Base-by-base conservation (phyloP, 1,140 invertebrate genomes). In the Plectrocnemia conspersa region DNA sequence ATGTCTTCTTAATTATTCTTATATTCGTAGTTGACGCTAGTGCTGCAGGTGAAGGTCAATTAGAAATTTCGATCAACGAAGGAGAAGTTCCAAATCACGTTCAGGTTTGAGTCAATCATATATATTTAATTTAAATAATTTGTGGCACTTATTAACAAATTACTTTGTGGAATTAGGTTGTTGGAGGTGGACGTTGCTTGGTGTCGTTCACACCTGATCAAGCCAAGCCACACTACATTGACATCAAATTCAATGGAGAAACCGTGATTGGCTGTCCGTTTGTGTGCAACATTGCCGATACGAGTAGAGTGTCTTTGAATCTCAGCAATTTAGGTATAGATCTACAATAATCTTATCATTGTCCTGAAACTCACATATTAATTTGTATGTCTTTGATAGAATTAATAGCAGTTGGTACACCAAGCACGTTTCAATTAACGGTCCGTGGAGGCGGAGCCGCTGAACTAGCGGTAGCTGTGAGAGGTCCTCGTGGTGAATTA, bases 191-290 rank as follows among this genome's bases (percentile, higher is more conserved):
- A 25, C 81, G 91, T 50, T 97, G 93, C 68, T 79, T 97, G 21
- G 93, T 98, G 7, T 95, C 90, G 41, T 99, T 98, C 73, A 89
- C 93, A 10, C 96, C 97, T 13, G 93, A 97, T 67, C 81, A 86
- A 53, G 79, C 88, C 6, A 93, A 93, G 63, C 82, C 90, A 21
- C 95, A 99, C 75, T 81, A 89, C 59, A 95, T 99, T 63, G 94
- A 98, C 74, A 97, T 99, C 55, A 97, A 94, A 75, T 98, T 99
- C 74, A 98, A 98, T 72, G 91, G 91, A 38, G 90, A 95, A 75
- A 91, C 91, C 49, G 92, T 98, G 13, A 84, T 88, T 63, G 90
- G 89, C 41, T 94, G 91, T 69, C 91, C 93, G n/a, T 91, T 94
- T 66, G 77, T 88, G 25, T 89, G 88, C 64, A 59, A 56, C 24